phyloP scores from a whole-genome alignment of 2,797 vertebrate genomes.

The Squalus acanthias region DNA sequence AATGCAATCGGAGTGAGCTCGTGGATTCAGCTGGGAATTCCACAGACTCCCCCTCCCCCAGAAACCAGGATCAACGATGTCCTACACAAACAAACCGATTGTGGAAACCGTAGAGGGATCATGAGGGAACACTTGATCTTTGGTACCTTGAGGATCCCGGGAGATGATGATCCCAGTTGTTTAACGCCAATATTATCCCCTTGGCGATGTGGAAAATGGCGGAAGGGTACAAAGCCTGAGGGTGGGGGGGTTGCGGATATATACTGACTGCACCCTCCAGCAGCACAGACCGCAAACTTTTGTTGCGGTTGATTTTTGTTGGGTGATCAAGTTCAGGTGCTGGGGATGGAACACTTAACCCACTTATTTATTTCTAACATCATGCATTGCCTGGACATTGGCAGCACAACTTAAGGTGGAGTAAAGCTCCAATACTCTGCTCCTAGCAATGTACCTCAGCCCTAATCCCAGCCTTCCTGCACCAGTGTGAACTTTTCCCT shows the following conservation, averaged over 20 bases:
- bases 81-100: neutral
- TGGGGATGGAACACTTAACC: too few species aligned
- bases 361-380: neutral
- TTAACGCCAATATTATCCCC: neutral
- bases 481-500: neutral
- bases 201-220: too few species aligned
- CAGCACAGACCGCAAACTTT: neutral
- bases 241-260: neutral
- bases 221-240: neutral
- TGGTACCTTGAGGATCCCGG: neutral
- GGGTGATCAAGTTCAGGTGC: too few species aligned
- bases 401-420: neutral
- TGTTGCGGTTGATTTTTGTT: too few species aligned
- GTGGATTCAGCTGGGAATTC: neutral
- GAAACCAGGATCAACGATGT: neutral
- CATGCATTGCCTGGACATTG: neutral
- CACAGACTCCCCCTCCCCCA: neutral
- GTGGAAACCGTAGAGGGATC: neutral
- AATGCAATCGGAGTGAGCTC: neutral
- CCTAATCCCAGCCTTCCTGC: neutral
- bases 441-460: neutral
- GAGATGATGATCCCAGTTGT: neutral
- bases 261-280: neutral
- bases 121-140: neutral
- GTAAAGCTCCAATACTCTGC: neutral